Evolutionary conservation across 1,140 invertebrate species (phyloP).

Genomic region (Druon quercuslanigerum): DNA sequence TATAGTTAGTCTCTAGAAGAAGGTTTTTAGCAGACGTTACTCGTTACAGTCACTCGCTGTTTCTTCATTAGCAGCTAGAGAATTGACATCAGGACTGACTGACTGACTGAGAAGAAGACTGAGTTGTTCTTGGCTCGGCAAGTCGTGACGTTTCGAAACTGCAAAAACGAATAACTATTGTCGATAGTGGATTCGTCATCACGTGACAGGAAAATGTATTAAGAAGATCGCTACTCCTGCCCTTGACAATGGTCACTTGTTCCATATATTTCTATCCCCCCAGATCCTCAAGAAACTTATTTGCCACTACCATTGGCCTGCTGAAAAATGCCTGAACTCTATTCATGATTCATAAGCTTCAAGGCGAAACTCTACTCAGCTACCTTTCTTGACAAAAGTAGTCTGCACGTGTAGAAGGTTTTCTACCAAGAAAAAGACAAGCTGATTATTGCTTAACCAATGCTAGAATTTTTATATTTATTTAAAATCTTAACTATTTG

Average conservation of each 20-base stretch:
- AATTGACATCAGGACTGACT: too few relatives aligned
- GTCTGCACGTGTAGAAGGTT: slow-evolving; percentile 10
- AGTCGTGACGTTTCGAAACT: slow-evolving; percentile 46
- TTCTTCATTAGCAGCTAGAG: slow-evolving; percentile 51
- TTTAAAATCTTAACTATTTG: too few relatives aligned
- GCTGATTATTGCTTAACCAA: not conserved
- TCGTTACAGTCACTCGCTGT: slow-evolving; percentile 40
- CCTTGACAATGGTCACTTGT: slow-evolving; percentile 25
- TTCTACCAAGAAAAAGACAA: slow-evolving; percentile 16
- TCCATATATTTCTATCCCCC: not conserved
- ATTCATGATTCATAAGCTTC: slow-evolving; percentile 31
- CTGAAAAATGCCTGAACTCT: slow-evolving; percentile 11
- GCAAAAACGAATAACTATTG: slow-evolving; percentile 42
- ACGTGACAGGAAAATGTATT: not conserved
- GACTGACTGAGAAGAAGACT: slow-evolving; percentile 26
- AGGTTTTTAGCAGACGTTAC: slow-evolving; percentile 25
- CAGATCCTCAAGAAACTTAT: not conserved
- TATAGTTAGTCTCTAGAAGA: not conserved
- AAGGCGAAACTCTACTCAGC: not conserved
- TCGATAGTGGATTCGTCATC: slow-evolving; percentile 45
- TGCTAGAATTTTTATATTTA: too few relatives aligned
- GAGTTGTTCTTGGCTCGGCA: slow-evolving; percentile 52
- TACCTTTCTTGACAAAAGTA: slow-evolving; percentile 26
- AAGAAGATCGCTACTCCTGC: not conserved
- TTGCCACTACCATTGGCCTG: not conserved